Evolutionary conservation across 1,140 invertebrate genomes (phyloP).

Genomic region (Paracyclopina nana): DNA sequence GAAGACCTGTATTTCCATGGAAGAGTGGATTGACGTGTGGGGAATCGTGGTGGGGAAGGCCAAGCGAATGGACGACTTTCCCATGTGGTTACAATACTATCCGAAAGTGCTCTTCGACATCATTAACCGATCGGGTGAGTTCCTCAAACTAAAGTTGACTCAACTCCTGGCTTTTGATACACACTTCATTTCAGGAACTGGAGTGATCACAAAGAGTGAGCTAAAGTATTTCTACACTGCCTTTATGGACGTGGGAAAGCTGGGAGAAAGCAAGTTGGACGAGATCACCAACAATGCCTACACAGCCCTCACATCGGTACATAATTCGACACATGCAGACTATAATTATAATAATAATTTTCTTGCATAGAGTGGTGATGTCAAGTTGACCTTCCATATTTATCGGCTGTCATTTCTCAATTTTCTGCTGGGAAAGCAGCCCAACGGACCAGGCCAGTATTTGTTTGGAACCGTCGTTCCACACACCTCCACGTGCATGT

Average conservation of each 20-base stretch:
- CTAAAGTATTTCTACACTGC: constrained; percentile 43
- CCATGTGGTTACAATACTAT: constrained; percentile 45
- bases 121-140: constrained; percentile 40
- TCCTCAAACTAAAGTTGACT: neutral
- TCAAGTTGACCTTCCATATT: constrained; percentile 19
- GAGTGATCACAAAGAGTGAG: constrained; percentile 39
- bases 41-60: constrained; percentile 33
- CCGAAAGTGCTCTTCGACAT: constrained; percentile 47
- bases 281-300: constrained; percentile 32
- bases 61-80: constrained; percentile 36
- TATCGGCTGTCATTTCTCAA: constrained; percentile 21
- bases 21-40: constrained; percentile 43
- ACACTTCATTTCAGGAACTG: constrained; percentile 33
- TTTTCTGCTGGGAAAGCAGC: constrained; percentile 22
- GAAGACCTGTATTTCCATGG: constrained; percentile 24
- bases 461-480: constrained; percentile 20
- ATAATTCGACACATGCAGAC: constrained; percentile 20
- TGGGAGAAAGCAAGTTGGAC: constrained; percentile 40
- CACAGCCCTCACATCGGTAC: constrained; percentile 41
- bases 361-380: constrained; percentile 18
- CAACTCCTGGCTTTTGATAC: neutral
- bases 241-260: constrained; percentile 38
- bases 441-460: constrained; percentile 21
- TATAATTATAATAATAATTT: neutral
- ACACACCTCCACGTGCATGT: neutral